phyloP scores from a whole-genome alignment of 2,113 vertebrate species.

The Eublepharis macularius region DNA sequence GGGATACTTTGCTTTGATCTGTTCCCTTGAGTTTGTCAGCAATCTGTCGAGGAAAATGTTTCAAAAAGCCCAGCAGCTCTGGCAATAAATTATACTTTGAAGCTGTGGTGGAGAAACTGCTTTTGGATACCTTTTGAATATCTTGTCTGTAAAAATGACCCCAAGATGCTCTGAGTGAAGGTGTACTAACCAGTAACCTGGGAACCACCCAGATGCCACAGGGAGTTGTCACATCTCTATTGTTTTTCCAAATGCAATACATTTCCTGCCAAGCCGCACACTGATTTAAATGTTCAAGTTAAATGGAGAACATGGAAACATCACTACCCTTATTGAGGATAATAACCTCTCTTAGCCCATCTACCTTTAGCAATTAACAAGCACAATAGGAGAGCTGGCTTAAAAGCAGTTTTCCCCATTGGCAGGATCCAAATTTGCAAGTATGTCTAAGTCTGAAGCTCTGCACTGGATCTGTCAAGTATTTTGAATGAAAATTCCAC shows the following conservation, averaged over 20 bases:
- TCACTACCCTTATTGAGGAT: background rate
- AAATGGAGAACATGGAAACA: background rate
- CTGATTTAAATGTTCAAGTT: background rate
- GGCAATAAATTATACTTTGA: background rate
- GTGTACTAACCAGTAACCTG: background rate
- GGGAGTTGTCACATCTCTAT: background rate
- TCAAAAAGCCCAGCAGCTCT: background rate
- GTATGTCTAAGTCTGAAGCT: background rate
- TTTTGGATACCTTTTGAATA: background rate
- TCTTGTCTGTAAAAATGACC: background rate
- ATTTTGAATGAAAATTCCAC: background rate
- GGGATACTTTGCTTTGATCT: background rate
- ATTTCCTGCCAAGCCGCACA: background rate
- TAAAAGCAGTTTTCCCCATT: background rate
- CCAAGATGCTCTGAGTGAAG: background rate
- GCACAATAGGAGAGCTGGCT: background rate
- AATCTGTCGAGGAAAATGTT: background rate
- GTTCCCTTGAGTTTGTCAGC: background rate
- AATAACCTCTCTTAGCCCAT: background rate
- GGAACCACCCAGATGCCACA: background rate
- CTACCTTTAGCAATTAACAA: background rate
- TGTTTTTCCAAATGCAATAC: background rate
- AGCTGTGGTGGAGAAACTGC: background rate
- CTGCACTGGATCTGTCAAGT: background rate
- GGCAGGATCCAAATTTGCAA: background rate